Conservation (phyloP, 1,140 invertebrate species). For the Lordiphosa clarofinis region DNA sequence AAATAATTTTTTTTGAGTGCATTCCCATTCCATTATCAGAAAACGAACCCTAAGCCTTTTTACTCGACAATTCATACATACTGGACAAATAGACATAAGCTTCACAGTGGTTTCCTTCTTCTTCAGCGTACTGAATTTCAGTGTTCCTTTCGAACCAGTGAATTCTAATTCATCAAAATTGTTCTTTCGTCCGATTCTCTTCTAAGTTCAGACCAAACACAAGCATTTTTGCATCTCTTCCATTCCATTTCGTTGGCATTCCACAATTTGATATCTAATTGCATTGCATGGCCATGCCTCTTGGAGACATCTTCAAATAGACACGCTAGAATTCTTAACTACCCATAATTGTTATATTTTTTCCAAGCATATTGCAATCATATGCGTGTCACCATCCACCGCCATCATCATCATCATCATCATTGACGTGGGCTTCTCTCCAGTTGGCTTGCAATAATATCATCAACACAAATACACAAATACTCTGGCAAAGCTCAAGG, state of each 20-base stretch:
- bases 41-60: too few relatives aligned
- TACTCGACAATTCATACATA: too few relatives aligned
- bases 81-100: too few relatives aligned
- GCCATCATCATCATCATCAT: constrained; percentile 27
- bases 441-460: constrained; percentile 40
- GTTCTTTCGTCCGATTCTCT: too few relatives aligned
- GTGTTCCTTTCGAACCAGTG: too few relatives aligned
- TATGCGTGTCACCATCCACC: constrained; percentile 41
- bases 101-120: too few relatives aligned
- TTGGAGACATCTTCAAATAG: constrained; percentile 16
- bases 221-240: too few relatives aligned
- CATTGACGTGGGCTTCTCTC: constrained; percentile 33
- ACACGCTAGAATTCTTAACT: constrained; percentile 57
- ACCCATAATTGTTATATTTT: constrained; percentile 64
- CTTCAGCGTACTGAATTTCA: too few relatives aligned
- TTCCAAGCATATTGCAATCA: constrained; percentile 58
- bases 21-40: too few relatives aligned
- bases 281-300: constrained; percentile 28
- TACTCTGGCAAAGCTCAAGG: constrained; percentile 50
- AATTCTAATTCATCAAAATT: too few relatives aligned
- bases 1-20: too few relatives aligned
- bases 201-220: too few relatives aligned
- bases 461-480: constrained; percentile 28
- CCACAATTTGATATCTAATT: constrained; percentile 37
- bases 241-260: constrained; percentile 26